phyloP scores from a whole-genome alignment of 2,113 vertebrate genomes.

The Macquaria ambigua region DNA sequence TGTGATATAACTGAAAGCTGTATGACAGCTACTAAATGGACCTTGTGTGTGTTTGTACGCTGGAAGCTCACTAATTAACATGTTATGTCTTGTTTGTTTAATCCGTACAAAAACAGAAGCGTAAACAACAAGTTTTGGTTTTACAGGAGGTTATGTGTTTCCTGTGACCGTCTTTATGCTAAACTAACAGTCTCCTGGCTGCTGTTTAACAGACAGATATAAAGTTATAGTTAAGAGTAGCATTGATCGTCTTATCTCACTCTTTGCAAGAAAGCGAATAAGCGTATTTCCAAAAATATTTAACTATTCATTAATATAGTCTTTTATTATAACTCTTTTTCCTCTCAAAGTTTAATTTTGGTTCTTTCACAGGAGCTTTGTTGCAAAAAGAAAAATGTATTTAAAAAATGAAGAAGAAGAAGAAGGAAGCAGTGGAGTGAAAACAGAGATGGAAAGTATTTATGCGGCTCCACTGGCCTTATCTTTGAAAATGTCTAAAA shows the following conservation, averaged over 20 bases:
- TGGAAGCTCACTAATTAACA: too few species aligned
- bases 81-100: not conserved
- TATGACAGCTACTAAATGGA: too few species aligned
- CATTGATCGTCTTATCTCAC: not conserved
- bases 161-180: not conserved
- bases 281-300: not conserved
- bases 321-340: not conserved
- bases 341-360: not conserved
- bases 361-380: not conserved
- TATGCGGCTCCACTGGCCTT: constrained; percentile 1
- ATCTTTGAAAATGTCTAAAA: constrained; percentile 43
- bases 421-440: constrained; percentile 12
- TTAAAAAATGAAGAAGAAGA: not conserved
- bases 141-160: not conserved
- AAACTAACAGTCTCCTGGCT: not conserved
- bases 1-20: too few species aligned
- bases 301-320: not conserved
- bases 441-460: constrained; percentile 16
- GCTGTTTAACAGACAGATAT: not conserved
- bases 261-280: too few species aligned
- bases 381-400: not conserved
- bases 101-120: too few species aligned
- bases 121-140: not conserved
- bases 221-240: not conserved
- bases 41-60: too few species aligned